Evolutionary conservation across 2,888 invertebrate genomes (phyloP).

Genomic region (Apotomis betuletana): DNA sequence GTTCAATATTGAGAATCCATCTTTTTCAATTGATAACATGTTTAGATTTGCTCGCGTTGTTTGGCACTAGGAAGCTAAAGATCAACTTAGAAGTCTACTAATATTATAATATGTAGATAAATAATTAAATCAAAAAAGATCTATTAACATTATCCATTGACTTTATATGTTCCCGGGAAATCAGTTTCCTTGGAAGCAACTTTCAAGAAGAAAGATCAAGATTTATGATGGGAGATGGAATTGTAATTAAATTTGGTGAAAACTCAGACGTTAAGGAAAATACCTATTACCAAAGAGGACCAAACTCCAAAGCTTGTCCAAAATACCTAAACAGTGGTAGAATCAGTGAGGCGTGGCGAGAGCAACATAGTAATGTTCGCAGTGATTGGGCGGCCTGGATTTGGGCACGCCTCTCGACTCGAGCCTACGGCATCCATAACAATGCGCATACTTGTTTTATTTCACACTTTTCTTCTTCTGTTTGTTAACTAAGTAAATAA

Average conservation of each 20-base stretch:
- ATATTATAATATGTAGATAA: too few species aligned
- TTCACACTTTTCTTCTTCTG: constrained; percentile 13
- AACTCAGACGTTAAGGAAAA: not conserved
- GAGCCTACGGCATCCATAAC: not conserved
- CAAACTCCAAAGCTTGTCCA: constrained; percentile 3
- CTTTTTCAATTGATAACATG: too few species aligned
- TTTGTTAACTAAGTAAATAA: constrained; percentile 9
- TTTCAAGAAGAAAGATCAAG: too few species aligned
- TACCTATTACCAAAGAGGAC: not conserved
- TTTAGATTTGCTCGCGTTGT: too few species aligned
- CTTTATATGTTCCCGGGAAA: too few species aligned
- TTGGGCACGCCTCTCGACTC: constrained; percentile 58
- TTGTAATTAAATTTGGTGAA: not conserved
- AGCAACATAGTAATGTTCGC: constrained; percentile 41
- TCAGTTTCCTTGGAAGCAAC: too few species aligned
- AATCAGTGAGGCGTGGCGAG: constrained; percentile 56
- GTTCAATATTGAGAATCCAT: too few species aligned
- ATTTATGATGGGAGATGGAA: too few species aligned
- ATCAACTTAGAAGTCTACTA: too few species aligned
- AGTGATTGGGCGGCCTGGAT: constrained; percentile 60
- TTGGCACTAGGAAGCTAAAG: too few species aligned
- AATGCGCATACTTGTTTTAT: constrained; percentile 15
- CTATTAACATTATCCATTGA: too few species aligned
- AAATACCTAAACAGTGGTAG: constrained; percentile 39
- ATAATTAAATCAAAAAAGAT: too few species aligned